Conservation (phyloP, 2,888 invertebrate genomes). For the Hyalella azteca region DNA sequence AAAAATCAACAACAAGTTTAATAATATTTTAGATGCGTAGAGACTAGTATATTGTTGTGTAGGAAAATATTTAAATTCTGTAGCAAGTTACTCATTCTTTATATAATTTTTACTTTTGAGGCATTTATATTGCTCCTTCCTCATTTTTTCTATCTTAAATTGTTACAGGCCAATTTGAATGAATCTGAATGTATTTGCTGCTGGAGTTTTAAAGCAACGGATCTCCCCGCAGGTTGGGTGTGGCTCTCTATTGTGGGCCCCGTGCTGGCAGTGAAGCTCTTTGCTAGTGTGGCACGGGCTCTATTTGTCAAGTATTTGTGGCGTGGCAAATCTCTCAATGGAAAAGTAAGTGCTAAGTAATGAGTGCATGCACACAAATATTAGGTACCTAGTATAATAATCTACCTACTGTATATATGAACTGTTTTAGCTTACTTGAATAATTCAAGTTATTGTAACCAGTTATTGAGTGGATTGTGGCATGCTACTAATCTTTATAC, state of each 20-base stretch:
- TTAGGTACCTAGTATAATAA: too few species aligned
- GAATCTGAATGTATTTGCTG: background rate
- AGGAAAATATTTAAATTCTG: background rate
- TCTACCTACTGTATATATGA: too few species aligned
- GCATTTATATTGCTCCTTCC: background rate
- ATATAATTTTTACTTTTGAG: background rate
- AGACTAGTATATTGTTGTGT: too few species aligned
- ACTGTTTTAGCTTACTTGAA: background rate
- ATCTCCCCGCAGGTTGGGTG: background rate
- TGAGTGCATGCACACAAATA: too few species aligned
- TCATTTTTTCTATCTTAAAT: background rate
- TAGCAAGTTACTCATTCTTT: background rate
- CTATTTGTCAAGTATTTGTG: background rate
- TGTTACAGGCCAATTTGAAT: background rate
- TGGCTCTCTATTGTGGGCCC: conserved; percentile 13
- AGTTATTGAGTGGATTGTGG: too few species aligned
- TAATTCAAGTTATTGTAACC: background rate
- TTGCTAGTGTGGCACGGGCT: conserved; percentile 10
- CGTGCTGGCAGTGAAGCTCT: conserved; percentile 13
- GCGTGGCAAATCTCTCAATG: background rate
- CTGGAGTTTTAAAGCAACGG: background rate
- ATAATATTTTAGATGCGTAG: too few species aligned
- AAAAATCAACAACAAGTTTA: too few species aligned
- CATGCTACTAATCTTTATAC: too few species aligned
- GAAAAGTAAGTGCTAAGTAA: conserved; percentile 19